Percentiles rank a stretch among this genome's conserved stretches.
Conservation (phyloP, 2,797 vertebrate species). For the Karalla daura region DNA sequence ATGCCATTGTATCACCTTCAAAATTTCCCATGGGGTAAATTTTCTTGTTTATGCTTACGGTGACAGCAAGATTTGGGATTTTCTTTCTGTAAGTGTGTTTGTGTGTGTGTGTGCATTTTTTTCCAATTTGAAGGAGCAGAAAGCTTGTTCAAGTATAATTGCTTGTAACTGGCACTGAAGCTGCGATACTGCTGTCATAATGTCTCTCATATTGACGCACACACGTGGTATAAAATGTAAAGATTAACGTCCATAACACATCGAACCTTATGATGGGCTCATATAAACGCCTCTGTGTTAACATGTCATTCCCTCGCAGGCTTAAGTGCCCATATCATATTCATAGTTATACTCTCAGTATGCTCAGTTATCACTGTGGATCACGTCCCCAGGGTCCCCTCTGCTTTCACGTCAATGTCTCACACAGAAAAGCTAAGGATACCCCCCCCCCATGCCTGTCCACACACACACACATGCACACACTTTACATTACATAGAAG, state of each 20-base stretch:
- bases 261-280: conserved; percentile 13
- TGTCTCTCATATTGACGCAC: neutral
- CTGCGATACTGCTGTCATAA: neutral
- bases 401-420: neutral
- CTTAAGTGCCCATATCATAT: neutral
- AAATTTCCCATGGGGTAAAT: too few species aligned
- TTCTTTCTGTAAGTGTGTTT: neutral
- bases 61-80: neutral
- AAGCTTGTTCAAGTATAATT: neutral
- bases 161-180: neutral
- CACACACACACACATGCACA: neutral
- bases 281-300: conserved; percentile 19
- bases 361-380: neutral
- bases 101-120: conserved; percentile 1
- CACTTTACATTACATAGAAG: too few species aligned
- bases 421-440: neutral
- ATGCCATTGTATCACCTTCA: too few species aligned
- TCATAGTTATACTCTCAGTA: neutral
- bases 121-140: neutral
- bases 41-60: too few species aligned
- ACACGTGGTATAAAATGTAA: neutral
- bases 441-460: neutral
- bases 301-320: conserved; percentile 20
- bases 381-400: conserved; percentile 11
- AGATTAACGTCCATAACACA: conserved; percentile 15